These are phyloP conservation scores for Phaethornis superciliosus DNA, from an alignment of 2,113 vertebrate genomes.

Conservation along the genomic window DNA sequence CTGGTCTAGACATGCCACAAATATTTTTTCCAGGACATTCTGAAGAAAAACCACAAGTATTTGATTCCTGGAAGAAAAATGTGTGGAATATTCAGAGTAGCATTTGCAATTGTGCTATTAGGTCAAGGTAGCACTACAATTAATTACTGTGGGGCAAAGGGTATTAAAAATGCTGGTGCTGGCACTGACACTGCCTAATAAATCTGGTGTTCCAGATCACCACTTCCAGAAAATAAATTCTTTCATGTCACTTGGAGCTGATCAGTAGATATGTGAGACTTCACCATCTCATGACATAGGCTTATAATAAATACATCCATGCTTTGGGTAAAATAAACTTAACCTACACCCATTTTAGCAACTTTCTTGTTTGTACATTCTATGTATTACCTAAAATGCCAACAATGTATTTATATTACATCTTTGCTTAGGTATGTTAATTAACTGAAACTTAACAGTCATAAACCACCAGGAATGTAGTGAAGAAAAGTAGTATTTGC, in stretches of 20 bases:
- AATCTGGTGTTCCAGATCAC: background rate
- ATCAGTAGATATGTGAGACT: background rate
- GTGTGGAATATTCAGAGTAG: slow-evolving; percentile 30
- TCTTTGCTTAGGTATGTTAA: slow-evolving; percentile 58
- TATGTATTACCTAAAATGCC: background rate
- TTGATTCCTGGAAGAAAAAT: slow-evolving; percentile 27
- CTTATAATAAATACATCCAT: background rate
- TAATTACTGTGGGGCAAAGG: slow-evolving; percentile 9
- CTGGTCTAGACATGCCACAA: slow-evolving; percentile 62
- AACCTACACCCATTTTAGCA: background rate
- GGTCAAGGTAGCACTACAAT: slow-evolving; percentile 5
- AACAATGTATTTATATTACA: slow-evolving; percentile 57
- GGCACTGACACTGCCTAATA: background rate
- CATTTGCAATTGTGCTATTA: slow-evolving; percentile 37
- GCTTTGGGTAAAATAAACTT: background rate
- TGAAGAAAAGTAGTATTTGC: slow-evolving; percentile 60
- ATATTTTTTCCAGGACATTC: slow-evolving; percentile 57
- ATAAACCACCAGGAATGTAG: slow-evolving; percentile 70
- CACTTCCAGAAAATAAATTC: slow-evolving; percentile 1
- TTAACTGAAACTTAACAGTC: slow-evolving; percentile 65
- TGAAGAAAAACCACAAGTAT: slow-evolving; percentile 59
- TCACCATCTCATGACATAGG: background rate
- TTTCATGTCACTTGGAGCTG: background rate
- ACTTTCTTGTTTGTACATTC: slow-evolving; percentile 15
- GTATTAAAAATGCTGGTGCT: slow-evolving; percentile 8